Evolutionary conservation across 2,797 vertebrate genomes (phyloP).

Genomic region (Acomys russatus): DNA sequence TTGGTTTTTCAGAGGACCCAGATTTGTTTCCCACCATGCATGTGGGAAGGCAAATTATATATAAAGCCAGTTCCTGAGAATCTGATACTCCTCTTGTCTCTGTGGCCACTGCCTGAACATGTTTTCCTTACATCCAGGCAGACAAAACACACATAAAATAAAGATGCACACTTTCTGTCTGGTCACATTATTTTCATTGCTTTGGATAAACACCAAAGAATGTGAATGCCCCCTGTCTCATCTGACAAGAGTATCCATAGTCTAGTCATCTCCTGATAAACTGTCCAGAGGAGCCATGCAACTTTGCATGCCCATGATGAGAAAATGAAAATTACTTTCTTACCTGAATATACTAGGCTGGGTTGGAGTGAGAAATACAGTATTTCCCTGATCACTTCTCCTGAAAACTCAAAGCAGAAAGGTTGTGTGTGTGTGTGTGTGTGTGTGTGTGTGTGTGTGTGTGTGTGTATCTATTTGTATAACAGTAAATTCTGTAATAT

Average conservation of each 20-base stretch:
- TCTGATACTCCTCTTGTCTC: not conserved
- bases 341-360: not conserved
- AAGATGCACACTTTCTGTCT: too few relatives aligned
- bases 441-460: not conserved
- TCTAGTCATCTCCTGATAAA: not conserved
- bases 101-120: not conserved
- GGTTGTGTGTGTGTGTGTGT: not conserved
- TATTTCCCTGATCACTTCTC: not conserved
- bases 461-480: not conserved
- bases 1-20: not conserved
- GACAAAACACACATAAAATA: not conserved
- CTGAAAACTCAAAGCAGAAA: not conserved
- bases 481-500: not conserved
- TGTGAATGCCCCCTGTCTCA: not conserved
- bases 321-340: not conserved
- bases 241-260: rapidly evolving
- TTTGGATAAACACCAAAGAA: not conserved
- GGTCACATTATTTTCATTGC: not conserved
- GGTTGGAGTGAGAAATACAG: not conserved
- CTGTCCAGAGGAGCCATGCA: not conserved
- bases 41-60: not conserved
- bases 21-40: not conserved
- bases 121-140: not conserved
- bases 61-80: not conserved
- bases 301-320: not conserved